Evolutionary conservation across 1,140 invertebrate species (phyloP), one percentile per base, ranked within the genome.

Genomic region (Drosophila yakuba): DNA sequence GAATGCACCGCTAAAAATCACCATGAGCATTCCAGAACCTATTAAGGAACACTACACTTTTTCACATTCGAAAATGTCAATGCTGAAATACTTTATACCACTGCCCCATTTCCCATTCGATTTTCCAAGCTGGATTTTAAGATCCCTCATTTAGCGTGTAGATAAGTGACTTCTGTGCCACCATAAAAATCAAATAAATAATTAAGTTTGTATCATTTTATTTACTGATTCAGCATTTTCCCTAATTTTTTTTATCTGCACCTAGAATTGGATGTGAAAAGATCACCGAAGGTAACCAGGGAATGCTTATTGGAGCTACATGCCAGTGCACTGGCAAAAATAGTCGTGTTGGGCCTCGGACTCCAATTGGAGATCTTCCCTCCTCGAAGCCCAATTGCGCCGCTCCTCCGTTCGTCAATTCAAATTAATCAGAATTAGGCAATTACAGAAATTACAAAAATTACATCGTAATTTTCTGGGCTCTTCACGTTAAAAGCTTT

Each of bases 361-460:
- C 62, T 64, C 60, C 79, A 82, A 61, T 82, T 63, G 45, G 10
- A 5, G 15, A 12, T n/a, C 36, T 17, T n/a, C 15, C 32, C 23
- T n/a, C 11, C 11, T 4, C 41, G 17, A 2, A 45, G 35, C 36
- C 25, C 38, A 25, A 60, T 61, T 54, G 28, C 39, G 38, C n/a
- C 20, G 12, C 43, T 44, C 15, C 36, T 15, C 25, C 38, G 66
- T 45, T 74, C 76, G 80, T 83, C 80, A 89, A 91, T 91, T 91
- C 88, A 91, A 91, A 91, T 91, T 91, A 91, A 91, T 91, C 88
- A 91, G 88, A 91, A 91, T 91, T 91, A 91, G 88, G 88, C 88
- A 91, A 91, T 91, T 91, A 91, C 88, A 91, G 88, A 91, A 91
- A 91, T 91, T 91, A 91, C 88, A 91, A 91, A 91, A 91, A 91